These are phyloP conservation scores for Crambe crambe DNA, from an alignment of 37 sponge, comb jelly and placozoan species.

Conservation along the genomic window DNA sequence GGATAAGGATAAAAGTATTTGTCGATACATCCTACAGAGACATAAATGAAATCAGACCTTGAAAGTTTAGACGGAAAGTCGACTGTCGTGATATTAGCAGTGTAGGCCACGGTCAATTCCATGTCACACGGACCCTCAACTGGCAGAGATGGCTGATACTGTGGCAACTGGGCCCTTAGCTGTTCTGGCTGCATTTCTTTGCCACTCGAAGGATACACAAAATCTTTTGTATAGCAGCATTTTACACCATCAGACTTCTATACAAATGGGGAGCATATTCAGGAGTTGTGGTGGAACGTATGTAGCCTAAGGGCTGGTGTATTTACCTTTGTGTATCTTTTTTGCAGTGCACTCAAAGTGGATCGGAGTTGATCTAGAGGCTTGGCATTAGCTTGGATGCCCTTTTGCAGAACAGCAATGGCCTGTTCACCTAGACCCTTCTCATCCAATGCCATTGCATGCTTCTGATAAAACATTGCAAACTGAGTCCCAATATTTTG, in stretches of 20 bases:
- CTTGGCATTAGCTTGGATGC: constrained; percentile 2
- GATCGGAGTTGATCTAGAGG: not conserved
- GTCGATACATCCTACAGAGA: too few species aligned
- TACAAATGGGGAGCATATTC: too few species aligned
- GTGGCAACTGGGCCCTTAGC: constrained; percentile 49
- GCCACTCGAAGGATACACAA: constrained; percentile 58
- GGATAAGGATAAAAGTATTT: too few species aligned
- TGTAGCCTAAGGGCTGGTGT: too few species aligned
- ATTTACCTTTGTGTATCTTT: not conserved
- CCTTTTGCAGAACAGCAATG: constrained; percentile 1
- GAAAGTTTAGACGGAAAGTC: too few species aligned
- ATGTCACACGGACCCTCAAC: not conserved
- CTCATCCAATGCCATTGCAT: constrained; percentile 3
- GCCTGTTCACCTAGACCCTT: not conserved
- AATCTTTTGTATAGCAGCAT: constrained; percentile 47
- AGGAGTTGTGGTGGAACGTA: too few species aligned
- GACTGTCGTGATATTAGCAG: too few species aligned
- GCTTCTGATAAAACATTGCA: constrained; percentile 6
- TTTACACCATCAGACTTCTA: not conserved
- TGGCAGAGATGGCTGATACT: constrained; percentile 16
- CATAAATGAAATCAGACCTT: too few species aligned
- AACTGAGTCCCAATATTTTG: constrained; percentile 6
- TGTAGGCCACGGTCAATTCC: constrained; percentile 44
- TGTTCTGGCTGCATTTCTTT: constrained; percentile 54
- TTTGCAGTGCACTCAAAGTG: not conserved